These are phyloP conservation scores for Mantis religiosa DNA, from an alignment of 2,888 invertebrate genomes.

Conservation along the genomic window DNA sequence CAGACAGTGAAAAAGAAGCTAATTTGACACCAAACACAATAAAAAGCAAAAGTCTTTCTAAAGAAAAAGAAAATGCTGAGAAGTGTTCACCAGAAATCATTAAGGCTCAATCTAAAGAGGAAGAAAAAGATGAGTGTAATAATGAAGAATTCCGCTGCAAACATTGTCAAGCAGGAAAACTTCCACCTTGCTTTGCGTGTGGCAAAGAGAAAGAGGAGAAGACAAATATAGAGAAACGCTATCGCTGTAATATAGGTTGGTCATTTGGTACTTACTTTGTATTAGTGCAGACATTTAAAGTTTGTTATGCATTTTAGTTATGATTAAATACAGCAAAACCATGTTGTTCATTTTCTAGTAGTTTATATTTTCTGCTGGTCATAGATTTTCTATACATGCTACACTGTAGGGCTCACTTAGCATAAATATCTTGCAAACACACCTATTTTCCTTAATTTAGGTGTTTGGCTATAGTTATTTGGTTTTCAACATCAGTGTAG, in stretches of 20 bases:
- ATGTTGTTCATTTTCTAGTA: too few relatives aligned
- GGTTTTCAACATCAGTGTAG: too few relatives aligned
- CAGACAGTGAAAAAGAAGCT: not conserved
- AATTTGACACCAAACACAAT: not conserved
- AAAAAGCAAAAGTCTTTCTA: not conserved
- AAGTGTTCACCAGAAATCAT: not conserved
- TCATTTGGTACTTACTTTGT: not conserved
- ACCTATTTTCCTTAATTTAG: not conserved
- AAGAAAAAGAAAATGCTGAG: not conserved
- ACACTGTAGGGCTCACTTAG: not conserved
- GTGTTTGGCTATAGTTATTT: not conserved
- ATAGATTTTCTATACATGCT: too few relatives aligned
- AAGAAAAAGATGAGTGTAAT: slow-evolving; percentile 31
- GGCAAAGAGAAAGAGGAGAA: slow-evolving; percentile 43
- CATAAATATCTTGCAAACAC: not conserved
- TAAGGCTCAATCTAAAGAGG: not conserved
- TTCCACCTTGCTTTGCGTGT: slow-evolving; percentile 66
- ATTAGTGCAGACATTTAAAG: too few relatives aligned
- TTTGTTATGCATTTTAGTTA: too few relatives aligned
- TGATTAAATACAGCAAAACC: too few relatives aligned
- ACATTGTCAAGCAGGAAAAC: slow-evolving; percentile 55
- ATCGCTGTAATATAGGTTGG: slow-evolving; percentile 56
- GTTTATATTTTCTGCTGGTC: too few relatives aligned
- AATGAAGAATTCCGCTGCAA: slow-evolving; percentile 53
- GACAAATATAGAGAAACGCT: slow-evolving; percentile 46